Conservation (phyloP, 2,797 vertebrate genomes). For the Intellagama lesueurii region DNA sequence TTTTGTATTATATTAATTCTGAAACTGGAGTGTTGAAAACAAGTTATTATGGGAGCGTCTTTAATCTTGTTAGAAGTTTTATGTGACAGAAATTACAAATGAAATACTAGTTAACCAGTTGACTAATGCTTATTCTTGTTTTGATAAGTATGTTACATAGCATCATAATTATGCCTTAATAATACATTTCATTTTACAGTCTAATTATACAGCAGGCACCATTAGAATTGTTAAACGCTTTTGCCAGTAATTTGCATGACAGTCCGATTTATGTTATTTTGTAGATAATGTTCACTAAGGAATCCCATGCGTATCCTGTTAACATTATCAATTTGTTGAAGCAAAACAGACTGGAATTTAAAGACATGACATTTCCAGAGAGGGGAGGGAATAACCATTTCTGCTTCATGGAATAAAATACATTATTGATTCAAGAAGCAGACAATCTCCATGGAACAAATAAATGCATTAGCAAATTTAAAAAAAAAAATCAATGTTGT, state of each 20-base stretch:
- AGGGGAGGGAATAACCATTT: constrained; percentile 23
- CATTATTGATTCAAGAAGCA: background rate
- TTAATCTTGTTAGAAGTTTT: background rate
- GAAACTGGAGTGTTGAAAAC: constrained; percentile 8
- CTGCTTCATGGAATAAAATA: background rate
- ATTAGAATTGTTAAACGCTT: constrained; percentile 1
- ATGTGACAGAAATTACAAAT: background rate
- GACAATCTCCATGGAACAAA: background rate
- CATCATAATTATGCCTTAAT: constrained; percentile 30
- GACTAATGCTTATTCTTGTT: background rate
- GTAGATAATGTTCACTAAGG: constrained; percentile 1
- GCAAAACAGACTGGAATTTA: constrained; percentile 38
- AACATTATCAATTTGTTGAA: constrained; percentile 24
- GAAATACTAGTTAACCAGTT: background rate
- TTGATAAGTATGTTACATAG: constrained; percentile 6
- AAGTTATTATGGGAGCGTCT: background rate
- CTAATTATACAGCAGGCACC: constrained; percentile 3
- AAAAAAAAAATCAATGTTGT: background rate
- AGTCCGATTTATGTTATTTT: constrained; percentile 22
- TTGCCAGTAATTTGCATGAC: constrained; percentile 9
- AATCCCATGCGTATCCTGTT: background rate
- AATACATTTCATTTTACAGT: constrained; percentile 38
- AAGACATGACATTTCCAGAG: constrained; percentile 40
- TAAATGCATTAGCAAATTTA: background rate
- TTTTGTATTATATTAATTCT: background rate